Base-by-base conservation (phyloP, 2,797 vertebrate genomes). In the Nyctalus aviator region DNA sequence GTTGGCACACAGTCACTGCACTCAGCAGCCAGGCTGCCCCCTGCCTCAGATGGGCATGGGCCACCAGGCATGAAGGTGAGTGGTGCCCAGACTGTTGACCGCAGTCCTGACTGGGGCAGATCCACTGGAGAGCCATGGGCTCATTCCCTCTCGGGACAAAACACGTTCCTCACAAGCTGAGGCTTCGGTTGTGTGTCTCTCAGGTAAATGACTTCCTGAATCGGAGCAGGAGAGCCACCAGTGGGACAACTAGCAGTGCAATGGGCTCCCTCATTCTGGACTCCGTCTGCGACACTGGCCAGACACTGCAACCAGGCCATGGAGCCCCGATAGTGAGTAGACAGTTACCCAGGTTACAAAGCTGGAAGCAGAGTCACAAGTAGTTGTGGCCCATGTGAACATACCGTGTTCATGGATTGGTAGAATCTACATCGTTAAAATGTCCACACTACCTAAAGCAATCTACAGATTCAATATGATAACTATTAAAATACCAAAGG, bases 1-100 rank as follows among this genome's bases (percentile, higher is more conserved):
- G 99, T 99, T 99, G 99, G 99, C 99, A 99, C 41, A 44, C 99
- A 99, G 99, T 99, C 99, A 99, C 99, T 99, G 99, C 99, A 99
- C 99, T 99, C 99, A 9, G 41, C 41, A 44, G 41, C 41, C 41
- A 44, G 8, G 41, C 41, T 44, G 41, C 41, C 41, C 41, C 41
- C 41, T 44, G 41, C 99, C 99, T 99, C 99, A 99, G 99, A 99
- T 99, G 99, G 99, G 99, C 93, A 99, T 99, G 98, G 99, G 41
- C 41, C 99, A 99, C 98, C 99, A 99, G 95, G 99, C 99, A 98
- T 99, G 95, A 99, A 99, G 99, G 99, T 99, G 98, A 99, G 99
- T 46, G 78, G 17, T 50, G 30, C 73, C 72, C 46, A 6, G 44
- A 7, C 46, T 8, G 27, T 48, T n/a, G 30, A 32, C 17, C 18